phyloP scores from a whole-genome alignment of 1,140 invertebrate species.

The Adelges cooleyi region DNA sequence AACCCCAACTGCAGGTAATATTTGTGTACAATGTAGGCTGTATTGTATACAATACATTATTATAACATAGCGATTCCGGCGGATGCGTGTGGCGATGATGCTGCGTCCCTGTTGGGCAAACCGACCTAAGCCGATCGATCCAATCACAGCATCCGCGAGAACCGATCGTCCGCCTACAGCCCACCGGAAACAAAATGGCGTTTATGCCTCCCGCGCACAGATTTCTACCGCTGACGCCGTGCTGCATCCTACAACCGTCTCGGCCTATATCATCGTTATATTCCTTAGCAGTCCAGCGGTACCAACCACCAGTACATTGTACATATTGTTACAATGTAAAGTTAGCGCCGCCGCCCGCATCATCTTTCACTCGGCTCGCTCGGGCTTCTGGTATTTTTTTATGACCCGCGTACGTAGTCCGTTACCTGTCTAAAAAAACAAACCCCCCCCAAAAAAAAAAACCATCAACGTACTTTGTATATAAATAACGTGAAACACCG shows the following conservation, averaged over 20 bases:
- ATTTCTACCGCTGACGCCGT: not conserved
- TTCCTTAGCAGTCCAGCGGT: not conserved
- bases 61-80: too few species aligned
- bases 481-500: not conserved
- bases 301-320: not conserved
- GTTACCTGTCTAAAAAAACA: too few species aligned
- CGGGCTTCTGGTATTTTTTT: constrained; percentile 5
- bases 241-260: too few species aligned
- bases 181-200: constrained; percentile 22
- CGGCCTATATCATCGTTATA: too few species aligned
- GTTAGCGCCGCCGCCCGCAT: too few species aligned
- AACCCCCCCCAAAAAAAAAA: too few species aligned
- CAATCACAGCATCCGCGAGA: constrained; percentile 23
- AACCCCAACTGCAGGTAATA: too few species aligned
- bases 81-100: not conserved
- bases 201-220: not conserved
- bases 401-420: not conserved
- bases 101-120: constrained; percentile 17
- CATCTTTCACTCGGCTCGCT: not conserved
- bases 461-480: too few species aligned
- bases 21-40: too few species aligned
- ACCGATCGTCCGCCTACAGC: constrained; percentile 16
- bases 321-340: too few species aligned
- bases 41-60: too few species aligned
- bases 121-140: constrained; percentile 21